Conservation (phyloP, 1,140 invertebrate species). For the Drosophila arizonae region DNA sequence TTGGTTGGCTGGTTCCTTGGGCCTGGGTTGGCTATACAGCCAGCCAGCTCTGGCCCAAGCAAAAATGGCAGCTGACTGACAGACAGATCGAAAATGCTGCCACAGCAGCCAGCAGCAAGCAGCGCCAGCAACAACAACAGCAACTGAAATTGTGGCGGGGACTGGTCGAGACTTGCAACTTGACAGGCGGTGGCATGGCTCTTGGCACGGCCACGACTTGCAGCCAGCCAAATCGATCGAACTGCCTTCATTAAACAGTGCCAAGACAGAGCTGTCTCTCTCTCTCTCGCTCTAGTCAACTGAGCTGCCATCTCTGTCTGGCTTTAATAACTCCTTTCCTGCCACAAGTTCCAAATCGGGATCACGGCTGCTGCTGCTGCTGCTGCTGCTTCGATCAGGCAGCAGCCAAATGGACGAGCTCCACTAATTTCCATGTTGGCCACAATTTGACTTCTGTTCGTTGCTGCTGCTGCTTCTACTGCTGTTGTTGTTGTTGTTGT, state of each 20-base stretch:
- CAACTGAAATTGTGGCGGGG: slow-evolving; percentile 62
- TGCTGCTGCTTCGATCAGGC: slow-evolving; percentile 53
- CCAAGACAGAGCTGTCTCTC: slow-evolving; percentile 24
- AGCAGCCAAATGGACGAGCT: slow-evolving; percentile 45
- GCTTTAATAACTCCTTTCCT: slow-evolving; percentile 77
- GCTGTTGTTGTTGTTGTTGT: slow-evolving; percentile 29
- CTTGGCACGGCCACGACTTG: slow-evolving; percentile 58
- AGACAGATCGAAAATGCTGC: slow-evolving; percentile 78
- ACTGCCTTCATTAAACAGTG: slow-evolving; percentile 76
- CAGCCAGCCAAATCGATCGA: slow-evolving; percentile 74
- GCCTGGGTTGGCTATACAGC: slow-evolving; percentile 26
- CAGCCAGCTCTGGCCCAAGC: slow-evolving; percentile 52
- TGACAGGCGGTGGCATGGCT: slow-evolving; percentile 41
- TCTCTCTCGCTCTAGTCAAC: slow-evolving; percentile 5
- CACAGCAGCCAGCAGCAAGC: slow-evolving; percentile 37
- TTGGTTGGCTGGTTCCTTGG: slow-evolving; percentile 62
- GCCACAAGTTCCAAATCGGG: slow-evolving; percentile 48
- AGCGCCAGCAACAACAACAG: slow-evolving; percentile 38
- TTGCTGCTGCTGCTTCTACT: slow-evolving; percentile 17
- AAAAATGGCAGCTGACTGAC: slow-evolving; percentile 80
- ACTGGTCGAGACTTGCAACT: slow-evolving; percentile 49
- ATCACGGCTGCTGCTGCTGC: slow-evolving; percentile 50
- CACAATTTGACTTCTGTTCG: slow-evolving; percentile 80
- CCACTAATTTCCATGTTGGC: slow-evolving; percentile 77
- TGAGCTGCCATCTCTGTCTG: slow-evolving; percentile 28